Percentiles rank a stretch among this genome's conserved stretches.
phyloP scores from a whole-genome alignment of 2,797 vertebrate species.

The Emys orbicularis region DNA sequence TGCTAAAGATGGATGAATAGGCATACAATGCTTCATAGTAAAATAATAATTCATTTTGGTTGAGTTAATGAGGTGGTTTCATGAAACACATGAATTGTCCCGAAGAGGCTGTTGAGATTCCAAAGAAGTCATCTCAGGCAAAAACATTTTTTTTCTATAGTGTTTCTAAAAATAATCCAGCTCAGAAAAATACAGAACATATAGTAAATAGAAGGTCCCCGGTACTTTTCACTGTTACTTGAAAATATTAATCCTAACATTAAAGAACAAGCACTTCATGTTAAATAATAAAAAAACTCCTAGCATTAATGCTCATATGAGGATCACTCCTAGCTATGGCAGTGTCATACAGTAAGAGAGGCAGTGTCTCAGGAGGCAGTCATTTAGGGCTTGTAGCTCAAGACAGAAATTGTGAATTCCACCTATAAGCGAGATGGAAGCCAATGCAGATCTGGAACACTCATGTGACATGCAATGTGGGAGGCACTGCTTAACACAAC shows the following conservation, averaged over 20 bases:
- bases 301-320: background rate
- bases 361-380: background rate
- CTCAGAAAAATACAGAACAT: background rate
- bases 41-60: slow-evolving; percentile 24
- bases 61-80: background rate
- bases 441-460: background rate
- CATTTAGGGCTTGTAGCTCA: background rate
- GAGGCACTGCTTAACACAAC: background rate
- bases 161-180: background rate
- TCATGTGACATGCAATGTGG: background rate
- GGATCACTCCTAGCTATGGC: background rate
- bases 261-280: background rate
- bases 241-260: background rate
- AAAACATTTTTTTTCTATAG: background rate
- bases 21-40: background rate
- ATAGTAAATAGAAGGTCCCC: background rate
- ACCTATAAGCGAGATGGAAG: background rate
- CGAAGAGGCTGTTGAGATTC: background rate
- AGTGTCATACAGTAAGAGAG: background rate
- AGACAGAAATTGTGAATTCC: background rate
- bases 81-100: background rate
- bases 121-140: background rate
- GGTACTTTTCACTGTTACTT: background rate
- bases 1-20: slow-evolving; percentile 16
- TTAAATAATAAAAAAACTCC: background rate